phyloP scores from a whole-genome alignment of 2,113 vertebrate species.

The Azemiops feae region DNA sequence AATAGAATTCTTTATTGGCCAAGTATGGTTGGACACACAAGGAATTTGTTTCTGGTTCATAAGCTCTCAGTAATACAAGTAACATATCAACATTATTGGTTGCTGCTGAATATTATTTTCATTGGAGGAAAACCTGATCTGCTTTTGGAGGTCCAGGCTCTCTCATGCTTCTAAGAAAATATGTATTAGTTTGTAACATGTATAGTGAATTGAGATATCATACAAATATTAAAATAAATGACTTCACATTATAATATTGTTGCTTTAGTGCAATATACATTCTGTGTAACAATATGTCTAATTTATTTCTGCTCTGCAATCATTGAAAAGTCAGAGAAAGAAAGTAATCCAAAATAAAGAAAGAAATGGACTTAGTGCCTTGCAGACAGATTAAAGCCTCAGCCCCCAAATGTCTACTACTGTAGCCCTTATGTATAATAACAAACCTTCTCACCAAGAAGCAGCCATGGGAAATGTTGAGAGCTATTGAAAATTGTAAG shows the following conservation, averaged over 20 bases:
- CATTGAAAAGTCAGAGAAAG: neutral
- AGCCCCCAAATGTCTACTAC: conserved; percentile 14
- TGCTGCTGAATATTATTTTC: neutral
- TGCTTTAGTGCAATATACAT: neutral
- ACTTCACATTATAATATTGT: neutral
- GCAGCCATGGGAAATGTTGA: conserved; percentile 19
- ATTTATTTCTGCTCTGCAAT: neutral
- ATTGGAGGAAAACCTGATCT: neutral
- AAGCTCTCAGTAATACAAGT: too few species aligned
- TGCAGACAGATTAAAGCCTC: conserved; percentile 5
- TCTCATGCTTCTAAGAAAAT: neutral
- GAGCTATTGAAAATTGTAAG: conserved; percentile 20
- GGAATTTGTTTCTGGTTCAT: too few species aligned
- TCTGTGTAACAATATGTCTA: neutral
- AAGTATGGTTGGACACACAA: too few species aligned
- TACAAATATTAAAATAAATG: neutral
- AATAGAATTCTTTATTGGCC: too few species aligned
- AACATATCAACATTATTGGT: neutral
- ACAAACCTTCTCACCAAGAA: conserved; percentile 6
- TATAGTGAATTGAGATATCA: neutral
- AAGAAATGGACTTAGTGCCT: neutral
- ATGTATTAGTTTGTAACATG: neutral
- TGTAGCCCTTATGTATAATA: conserved; percentile 2
- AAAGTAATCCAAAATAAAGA: neutral
- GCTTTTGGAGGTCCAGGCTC: neutral